phyloP scores from a whole-genome alignment of 2,888 invertebrate genomes.

The Pseudococcus jackbeardsleyi region DNA sequence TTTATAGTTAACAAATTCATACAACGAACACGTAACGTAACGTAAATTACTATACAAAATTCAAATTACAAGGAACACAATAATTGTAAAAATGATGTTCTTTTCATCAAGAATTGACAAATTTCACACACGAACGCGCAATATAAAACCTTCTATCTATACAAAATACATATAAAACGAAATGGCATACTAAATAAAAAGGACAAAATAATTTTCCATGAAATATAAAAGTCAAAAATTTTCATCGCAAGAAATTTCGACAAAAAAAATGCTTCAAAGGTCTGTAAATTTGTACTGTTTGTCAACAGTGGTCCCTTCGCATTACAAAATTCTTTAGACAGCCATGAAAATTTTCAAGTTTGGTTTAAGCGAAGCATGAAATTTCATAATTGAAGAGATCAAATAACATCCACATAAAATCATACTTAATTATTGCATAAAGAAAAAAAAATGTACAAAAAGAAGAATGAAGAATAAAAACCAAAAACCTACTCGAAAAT shows the following conservation, averaged over 20 bases:
- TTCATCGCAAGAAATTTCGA: not conserved
- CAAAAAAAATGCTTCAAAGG: conserved; percentile 20
- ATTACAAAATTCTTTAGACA: not conserved
- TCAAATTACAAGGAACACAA: conserved; percentile 54
- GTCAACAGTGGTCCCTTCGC: not conserved
- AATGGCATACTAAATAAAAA: conserved; percentile 9
- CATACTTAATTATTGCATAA: not conserved
- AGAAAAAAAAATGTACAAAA: conserved; percentile 14
- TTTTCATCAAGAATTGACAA: not conserved
- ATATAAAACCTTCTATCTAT: not conserved
- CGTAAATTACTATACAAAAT: conserved; percentile 22
- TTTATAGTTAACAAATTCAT: conserved; percentile 23
- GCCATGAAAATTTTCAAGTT: conserved; percentile 5
- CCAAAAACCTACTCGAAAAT: not conserved
- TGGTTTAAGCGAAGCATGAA: not conserved
- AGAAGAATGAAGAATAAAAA: not conserved
- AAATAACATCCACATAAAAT: not conserved
- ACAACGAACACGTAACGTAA: conserved; percentile 12
- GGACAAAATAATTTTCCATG: not conserved
- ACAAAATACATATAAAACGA: conserved; percentile 23
- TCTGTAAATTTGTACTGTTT: not conserved
- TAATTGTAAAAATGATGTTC: conserved; percentile 21
- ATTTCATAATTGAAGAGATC: conserved; percentile 31
- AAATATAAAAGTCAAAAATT: conserved; percentile 23
- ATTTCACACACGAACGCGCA: not conserved